Evolutionary conservation across 1,140 invertebrate genomes (phyloP).

Genomic region (Drosophila lacertosa): DNA sequence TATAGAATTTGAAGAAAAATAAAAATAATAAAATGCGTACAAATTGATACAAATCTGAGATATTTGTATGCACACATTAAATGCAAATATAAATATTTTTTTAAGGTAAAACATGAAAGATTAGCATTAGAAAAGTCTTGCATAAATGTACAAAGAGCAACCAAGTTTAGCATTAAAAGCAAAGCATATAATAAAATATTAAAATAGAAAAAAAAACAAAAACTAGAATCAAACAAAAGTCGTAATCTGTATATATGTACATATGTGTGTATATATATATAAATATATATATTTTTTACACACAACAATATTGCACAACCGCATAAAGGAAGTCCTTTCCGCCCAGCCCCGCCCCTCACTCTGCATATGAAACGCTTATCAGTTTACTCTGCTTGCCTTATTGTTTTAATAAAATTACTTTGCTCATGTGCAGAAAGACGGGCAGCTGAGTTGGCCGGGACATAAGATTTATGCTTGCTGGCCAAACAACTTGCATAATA

Average conservation of each 20-base stretch:
- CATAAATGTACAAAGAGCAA: constrained; percentile 4
- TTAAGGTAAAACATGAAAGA: constrained; percentile 7
- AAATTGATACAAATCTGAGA: neutral
- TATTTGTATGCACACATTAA: neutral
- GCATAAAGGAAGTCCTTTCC: constrained; percentile 4
- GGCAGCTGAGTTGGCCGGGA: neutral
- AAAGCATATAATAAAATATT: constrained; percentile 35
- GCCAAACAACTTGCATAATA: constrained; percentile 36
- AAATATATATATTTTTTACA: too few relatives aligned
- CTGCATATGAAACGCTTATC: constrained; percentile 37
- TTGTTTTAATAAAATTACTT: constrained; percentile 51
- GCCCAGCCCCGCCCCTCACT: neutral
- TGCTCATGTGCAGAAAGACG: neutral
- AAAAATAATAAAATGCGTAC: neutral
- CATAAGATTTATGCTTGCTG: constrained; percentile 30
- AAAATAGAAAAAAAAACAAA: constrained; percentile 8
- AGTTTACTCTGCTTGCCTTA: constrained; percentile 44
- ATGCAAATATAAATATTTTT: neutral
- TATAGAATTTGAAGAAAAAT: neutral
- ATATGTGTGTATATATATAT: too few relatives aligned
- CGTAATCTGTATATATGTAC: too few relatives aligned
- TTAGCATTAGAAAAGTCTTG: neutral
- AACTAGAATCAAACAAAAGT: too few relatives aligned
- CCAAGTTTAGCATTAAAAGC: constrained; percentile 14
- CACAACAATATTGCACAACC: constrained; percentile 24